Base-by-base conservation (phyloP, 1,140 invertebrate genomes). In the Mycetomoellerius zeteki region DNA sequence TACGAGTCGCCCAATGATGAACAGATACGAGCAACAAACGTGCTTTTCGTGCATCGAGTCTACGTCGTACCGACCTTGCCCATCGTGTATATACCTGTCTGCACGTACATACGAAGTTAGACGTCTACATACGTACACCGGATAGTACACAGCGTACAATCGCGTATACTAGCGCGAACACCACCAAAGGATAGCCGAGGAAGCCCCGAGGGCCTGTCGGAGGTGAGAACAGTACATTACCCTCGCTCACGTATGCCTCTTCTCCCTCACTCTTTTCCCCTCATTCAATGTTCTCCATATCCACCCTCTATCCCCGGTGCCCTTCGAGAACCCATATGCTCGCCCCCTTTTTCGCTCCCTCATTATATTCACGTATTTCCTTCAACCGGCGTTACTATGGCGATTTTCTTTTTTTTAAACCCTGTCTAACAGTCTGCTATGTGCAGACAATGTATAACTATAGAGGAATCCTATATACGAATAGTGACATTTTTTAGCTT, bases 201-300 rank as follows among this genome's bases (percentile, higher is more conserved):
- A 92, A 88, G 86, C 90, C 92, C 92, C 69, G 88, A 90, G 92
- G 92, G 92, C 81, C 88, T 92, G 92, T 93, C 90, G 89, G 92
- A 93, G 92, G 92, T 92, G 92, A 93, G 92, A 93, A 92, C 91
- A 92, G 92, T 93, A 86, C 92, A 90, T 93, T 93, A 93, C 91
- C 92, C 92, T 89, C 89, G 91, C 88, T 87, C 54, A 76, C 86
- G 86, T 62, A 76, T 84, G 82, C 52, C 78, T 90, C 88, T 85
- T 65, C 67, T 52, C 37, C 69, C 67, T 56, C 37, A 62, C 82
- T 86, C 90, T 91, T 87, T 89, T 76, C 81, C 84, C 88, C 84
- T 80, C 89, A 71, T 78, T 60, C 60, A 73, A 65, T 60, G 75
- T 89, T 88, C 85, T 50, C 81, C 78, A 77, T 89, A 84, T 85